phyloP scores from a whole-genome alignment of 2,888 invertebrate genomes.

The Lepidocyrtinus sp. region DNA sequence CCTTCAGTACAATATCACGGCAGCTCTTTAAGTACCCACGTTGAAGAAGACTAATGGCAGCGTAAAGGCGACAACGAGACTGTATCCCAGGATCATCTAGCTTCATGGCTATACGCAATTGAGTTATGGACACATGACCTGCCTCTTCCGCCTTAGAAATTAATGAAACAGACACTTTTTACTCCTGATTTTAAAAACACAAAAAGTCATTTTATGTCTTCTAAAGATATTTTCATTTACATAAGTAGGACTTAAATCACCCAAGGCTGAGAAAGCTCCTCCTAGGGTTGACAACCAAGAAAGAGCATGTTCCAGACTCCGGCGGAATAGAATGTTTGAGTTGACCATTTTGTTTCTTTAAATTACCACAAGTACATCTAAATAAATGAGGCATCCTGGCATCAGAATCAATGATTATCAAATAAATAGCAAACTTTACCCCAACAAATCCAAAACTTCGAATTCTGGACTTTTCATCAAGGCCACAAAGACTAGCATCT shows the following conservation, averaged over 20 bases:
- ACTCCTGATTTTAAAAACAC: constrained; percentile 56
- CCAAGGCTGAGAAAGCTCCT: constrained; percentile 95
- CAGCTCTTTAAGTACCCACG: constrained; percentile 80
- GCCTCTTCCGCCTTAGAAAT: constrained; percentile 86
- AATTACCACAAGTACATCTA: not conserved
- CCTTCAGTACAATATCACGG: constrained; percentile 74
- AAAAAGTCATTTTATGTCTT: constrained; percentile 22
- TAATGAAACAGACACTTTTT: not conserved
- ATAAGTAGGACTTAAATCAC: constrained; percentile 86
- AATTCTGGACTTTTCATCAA: constrained; percentile 14
- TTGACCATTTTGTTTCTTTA: constrained; percentile 60
- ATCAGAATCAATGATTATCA: not conserved
- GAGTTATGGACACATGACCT: constrained; percentile 87
- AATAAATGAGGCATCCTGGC: not conserved
- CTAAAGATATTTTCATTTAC: constrained; percentile 73
- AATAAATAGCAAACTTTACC: constrained; percentile 12
- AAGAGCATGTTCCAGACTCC: constrained; percentile 86
- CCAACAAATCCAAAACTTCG: constrained; percentile 33
- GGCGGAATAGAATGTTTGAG: constrained; percentile 47
- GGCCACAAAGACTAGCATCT: constrained; percentile 25
- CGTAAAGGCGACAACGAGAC: constrained; percentile 88
- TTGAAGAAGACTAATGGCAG: constrained; percentile 91
- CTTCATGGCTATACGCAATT: constrained; percentile 84
- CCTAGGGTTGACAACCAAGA: constrained; percentile 97
- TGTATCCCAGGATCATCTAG: constrained; percentile 87